Conservation (phyloP, 2,113 vertebrate species). For the Bos javanicus region DNA sequence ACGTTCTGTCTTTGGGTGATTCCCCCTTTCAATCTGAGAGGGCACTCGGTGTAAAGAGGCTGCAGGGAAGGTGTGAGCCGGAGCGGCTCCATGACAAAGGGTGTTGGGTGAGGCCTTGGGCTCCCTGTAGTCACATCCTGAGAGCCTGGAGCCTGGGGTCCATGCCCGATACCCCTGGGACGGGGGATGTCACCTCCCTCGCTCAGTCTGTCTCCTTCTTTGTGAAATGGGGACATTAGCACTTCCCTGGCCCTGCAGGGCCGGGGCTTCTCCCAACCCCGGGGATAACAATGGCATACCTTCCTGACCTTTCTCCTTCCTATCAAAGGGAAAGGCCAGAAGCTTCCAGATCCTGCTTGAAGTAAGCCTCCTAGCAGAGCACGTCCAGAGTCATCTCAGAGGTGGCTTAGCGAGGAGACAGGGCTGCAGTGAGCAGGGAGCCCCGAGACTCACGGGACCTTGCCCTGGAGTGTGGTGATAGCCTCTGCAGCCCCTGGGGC, state of each 20-base stretch:
- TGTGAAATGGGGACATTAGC: not conserved
- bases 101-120: accelerated
- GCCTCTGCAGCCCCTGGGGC: not conserved
- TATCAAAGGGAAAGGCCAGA: not conserved
- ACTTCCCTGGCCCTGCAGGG: too few relatives aligned
- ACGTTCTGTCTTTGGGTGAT: not conserved
- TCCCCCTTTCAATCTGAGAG: not conserved
- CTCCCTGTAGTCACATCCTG: not conserved
- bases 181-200: not conserved
- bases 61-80: accelerated
- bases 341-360: not conserved
- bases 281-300: accelerated
- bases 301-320: not conserved
- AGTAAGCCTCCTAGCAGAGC: not conserved
- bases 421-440: not conserved
- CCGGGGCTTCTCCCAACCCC: not conserved
- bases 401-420: not conserved
- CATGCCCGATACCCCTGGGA: accelerated
- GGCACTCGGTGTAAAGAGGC: accelerated
- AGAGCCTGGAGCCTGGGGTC: not conserved
- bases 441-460: not conserved
- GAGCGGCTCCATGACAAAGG: accelerated
- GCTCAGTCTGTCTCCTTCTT: not conserved
- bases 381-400: not conserved
- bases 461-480: accelerated